These are phyloP conservation scores for Nomada hirtipes DNA, from an alignment of 2,888 invertebrate genomes.

Conservation along the genomic window DNA sequence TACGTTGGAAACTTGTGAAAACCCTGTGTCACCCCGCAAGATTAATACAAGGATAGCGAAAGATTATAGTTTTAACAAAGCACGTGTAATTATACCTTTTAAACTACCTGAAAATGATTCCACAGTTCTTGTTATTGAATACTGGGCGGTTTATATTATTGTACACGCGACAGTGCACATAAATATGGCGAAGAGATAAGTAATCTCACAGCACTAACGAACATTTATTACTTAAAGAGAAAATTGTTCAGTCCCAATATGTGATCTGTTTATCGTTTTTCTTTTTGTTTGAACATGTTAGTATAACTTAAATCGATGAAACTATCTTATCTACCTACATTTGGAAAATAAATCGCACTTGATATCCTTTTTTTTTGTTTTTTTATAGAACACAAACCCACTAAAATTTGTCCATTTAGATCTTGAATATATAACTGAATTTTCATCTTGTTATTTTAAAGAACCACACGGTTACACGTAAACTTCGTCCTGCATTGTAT, in stretches of 20 bases:
- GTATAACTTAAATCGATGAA: constrained; percentile 62
- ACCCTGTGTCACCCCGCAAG: constrained; percentile 58
- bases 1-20: constrained; percentile 48
- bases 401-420: constrained; percentile 59
- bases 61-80: constrained; percentile 53
- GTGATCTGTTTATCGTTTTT: constrained; percentile 24
- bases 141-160: constrained; percentile 60
- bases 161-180: constrained; percentile 35
- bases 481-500: constrained; percentile 61
- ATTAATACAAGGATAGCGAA: constrained; percentile 53
- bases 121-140: constrained; percentile 64
- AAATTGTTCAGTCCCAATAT: constrained; percentile 52
- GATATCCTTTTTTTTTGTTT: constrained; percentile 47
- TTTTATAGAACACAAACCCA: constrained; percentile 65
- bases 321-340: constrained; percentile 64
- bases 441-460: constrained; percentile 53
- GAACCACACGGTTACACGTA: constrained; percentile 60
- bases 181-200: constrained; percentile 54
- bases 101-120: constrained; percentile 52
- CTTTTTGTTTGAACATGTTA: constrained; percentile 30
- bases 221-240: constrained; percentile 57
- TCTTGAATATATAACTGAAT: constrained; percentile 54
- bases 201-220: constrained; percentile 73
- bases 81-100: constrained; percentile 35
- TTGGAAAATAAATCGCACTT: constrained; percentile 68